Base-by-base conservation (phyloP, 1,140 invertebrate genomes). In the Philopotamus ludificatus region DNA sequence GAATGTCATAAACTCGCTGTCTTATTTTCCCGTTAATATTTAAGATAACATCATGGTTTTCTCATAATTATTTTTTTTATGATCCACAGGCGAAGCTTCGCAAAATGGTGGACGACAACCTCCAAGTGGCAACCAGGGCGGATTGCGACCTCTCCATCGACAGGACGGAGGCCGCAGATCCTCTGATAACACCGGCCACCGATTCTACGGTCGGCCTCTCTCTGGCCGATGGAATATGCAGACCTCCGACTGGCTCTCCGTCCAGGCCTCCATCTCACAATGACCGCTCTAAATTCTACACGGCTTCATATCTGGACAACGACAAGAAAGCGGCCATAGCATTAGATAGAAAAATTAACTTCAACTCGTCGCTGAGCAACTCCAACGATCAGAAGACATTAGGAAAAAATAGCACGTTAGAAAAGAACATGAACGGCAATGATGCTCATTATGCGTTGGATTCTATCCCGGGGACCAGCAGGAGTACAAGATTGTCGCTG, bases 31-130 rank as follows among this genome's bases (percentile, higher is more conserved):
- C n/a, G n/a, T n/a, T n/a, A n/a, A n/a, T n/a, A n/a, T n/a, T n/a
- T n/a, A n/a, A n/a, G n/a, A n/a, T n/a, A n/a, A n/a, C n/a, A 16
- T n/a, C 7, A 53, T 53, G 25, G 9, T 26, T 53, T 53, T 53
- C 12, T 4, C 10, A 4, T 58, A 63, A 10, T 44, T 64, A 28
- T 64, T 3, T 49, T 51, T 25, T 61, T 34, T 65, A 41, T 65
- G 16, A n/a, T 45, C 44, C 62, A 7, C 72, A 80, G 78, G 78
- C 78, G 78, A 81, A 81, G 79, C 77, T 81, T 60, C 77, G 79
- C 71, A 81, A 80, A 69, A 81, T 81, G 79, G 79, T 81, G 49
- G 79, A 81, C 71, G 79, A 81, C 72, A 79, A 81, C 71, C 75
- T 81, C 67, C 77, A 78, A 60, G 78, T 78, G 25, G 75, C 77